A percentile compares a stretch with the other conserved stretches of the same genome.
Conservation (phyloP, 2,888 invertebrate genomes). For the Hypena proboscidalis region DNA sequence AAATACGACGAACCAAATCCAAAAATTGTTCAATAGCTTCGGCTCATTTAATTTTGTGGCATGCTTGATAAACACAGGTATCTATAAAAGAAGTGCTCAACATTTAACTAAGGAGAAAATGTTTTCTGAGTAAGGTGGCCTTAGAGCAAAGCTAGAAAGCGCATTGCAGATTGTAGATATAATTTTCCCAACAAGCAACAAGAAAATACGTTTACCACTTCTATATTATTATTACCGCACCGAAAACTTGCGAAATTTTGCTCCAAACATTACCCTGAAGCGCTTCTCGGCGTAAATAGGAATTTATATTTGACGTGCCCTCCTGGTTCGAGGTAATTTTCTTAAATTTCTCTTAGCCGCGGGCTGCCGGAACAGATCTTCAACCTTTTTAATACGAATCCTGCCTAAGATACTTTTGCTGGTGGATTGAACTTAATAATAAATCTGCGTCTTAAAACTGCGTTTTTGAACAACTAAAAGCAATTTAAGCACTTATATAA, state of each 20-base stretch:
- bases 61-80: not conserved
- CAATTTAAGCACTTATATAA: too few species aligned
- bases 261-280: constrained; percentile 7
- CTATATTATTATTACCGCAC: not conserved
- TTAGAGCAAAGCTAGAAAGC: constrained; percentile 5
- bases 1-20: too few species aligned
- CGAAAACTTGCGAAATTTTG: not conserved
- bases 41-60: too few species aligned
- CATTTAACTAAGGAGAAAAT: constrained; percentile 1
- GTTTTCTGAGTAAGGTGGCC: constrained; percentile 1
- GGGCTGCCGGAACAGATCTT: constrained; percentile 4
- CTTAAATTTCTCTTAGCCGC: constrained; percentile 15
- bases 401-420: constrained; percentile 4
- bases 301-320: constrained; percentile 16
- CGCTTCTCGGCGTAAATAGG: constrained; percentile 9
- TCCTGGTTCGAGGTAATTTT: constrained; percentile 11
- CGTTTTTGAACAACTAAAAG: not conserved
- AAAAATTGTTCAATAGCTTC: too few species aligned
- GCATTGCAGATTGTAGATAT: not conserved
- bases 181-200: not conserved
- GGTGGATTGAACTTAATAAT: constrained; percentile 1
- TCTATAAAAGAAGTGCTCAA: not conserved
- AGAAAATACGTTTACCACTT: not conserved
- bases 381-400: constrained; percentile 10
- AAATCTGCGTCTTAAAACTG: constrained; percentile 1